Evolutionary conservation across 2,888 invertebrate species (phyloP).

Genomic region (Lycia hirtaria): DNA sequence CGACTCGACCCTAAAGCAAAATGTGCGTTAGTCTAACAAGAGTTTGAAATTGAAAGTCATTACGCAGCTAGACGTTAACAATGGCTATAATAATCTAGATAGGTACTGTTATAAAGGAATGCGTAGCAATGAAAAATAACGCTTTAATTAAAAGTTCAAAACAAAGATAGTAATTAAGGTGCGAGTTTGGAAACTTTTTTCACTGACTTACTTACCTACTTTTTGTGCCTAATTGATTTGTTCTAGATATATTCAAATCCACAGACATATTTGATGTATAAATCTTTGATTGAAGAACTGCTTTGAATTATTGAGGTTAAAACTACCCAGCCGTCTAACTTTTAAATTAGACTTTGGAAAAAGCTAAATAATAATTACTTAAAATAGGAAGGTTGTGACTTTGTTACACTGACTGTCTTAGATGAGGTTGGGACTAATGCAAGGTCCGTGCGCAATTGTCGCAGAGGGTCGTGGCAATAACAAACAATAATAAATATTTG

Average conservation of each 20-base stretch:
- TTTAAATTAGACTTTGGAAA: no score
- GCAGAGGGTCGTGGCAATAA: no score
- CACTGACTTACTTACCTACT: slow-evolving; percentile 6
- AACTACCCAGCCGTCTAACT: not conserved
- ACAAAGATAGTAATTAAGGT: slow-evolving; percentile 18
- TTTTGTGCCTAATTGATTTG: slow-evolving; percentile 13
- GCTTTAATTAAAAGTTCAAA: slow-evolving; percentile 21
- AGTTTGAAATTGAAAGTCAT: slow-evolving; percentile 13
- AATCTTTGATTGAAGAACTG: not conserved
- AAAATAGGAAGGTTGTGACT: no score
- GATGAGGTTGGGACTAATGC: no score
- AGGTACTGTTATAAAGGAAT: slow-evolving; percentile 12
- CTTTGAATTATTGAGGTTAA: not conserved
- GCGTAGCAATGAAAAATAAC: slow-evolving; percentile 15
- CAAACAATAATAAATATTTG: no score
- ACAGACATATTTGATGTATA: not conserved
- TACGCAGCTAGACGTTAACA: slow-evolving; percentile 5
- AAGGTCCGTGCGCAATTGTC: no score
- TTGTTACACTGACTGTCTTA: no score
- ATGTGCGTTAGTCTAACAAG: slow-evolving; percentile 7
- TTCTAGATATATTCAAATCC: not conserved
- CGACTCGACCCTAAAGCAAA: not conserved
- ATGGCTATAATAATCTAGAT: slow-evolving; percentile 17
- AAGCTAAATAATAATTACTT: no score
- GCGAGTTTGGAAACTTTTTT: slow-evolving; percentile 3